Evolutionary conservation across 2,797 vertebrate species (phyloP), one percentile per base, ranked within the genome.

Genomic region (Rhynchotus rufescens): DNA sequence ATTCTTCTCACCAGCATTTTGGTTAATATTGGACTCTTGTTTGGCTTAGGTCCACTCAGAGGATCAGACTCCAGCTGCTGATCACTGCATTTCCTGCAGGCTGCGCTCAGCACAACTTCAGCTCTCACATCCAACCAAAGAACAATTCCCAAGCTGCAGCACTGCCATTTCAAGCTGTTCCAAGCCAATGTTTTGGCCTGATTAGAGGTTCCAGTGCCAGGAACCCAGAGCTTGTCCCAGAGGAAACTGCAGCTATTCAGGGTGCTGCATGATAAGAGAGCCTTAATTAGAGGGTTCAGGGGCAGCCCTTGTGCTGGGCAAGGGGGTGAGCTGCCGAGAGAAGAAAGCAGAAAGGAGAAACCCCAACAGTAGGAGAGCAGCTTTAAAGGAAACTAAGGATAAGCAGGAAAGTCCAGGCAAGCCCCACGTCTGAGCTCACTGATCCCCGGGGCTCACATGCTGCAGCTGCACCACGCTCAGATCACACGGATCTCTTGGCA

Each of bases 151-250:
- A 26, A 93, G 88, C 90, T 92, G 42, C 86, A 82, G 54, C 14
- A 36, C 80, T 84, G 89, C 64, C 6, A 1, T 91, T 90, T 87
- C 74, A 87, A 92, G 88, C 84, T 51, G 80, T 67, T 87, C 93
- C 94, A 93, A 95, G 84, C 92, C 79, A 51, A 28, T 0, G 3
- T 86, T 89, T 80, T 28, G 25, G 65, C 54, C 80, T 89, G 91
- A 93, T 94, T 26, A 92, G 80, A 94, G 84, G 88, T 67, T 93
- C 51, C 80, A 75, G 82, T 51, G 61, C 71, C 52, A 75, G 93
- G 88, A 96, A 94, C 86, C 91, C 90, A 89, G 86, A 84, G 59
- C 52, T 64, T 40, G 59, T 40, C 84, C 89, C 68, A 69, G 92
- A 38, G 13, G 19, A 51, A 95, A 60, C 90, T 89, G 21, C 93